Conservation (phyloP, 2,888 invertebrate genomes). For the Sphinx pinastri region DNA sequence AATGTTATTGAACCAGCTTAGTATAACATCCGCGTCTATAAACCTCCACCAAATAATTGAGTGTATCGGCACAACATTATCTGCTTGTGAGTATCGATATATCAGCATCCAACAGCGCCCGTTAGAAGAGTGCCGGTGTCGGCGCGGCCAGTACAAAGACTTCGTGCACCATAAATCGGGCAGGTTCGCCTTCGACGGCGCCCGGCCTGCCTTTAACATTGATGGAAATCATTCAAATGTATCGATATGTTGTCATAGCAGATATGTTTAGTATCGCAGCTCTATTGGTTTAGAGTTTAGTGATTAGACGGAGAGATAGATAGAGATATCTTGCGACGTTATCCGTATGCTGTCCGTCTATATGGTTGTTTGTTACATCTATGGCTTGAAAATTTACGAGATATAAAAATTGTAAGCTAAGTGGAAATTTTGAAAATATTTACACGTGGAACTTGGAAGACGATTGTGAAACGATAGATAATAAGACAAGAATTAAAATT, state of each 20-base stretch:
- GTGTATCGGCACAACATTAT: slow-evolving; percentile 39
- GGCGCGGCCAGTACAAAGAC: slow-evolving; percentile 68
- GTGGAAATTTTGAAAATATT: too few species aligned
- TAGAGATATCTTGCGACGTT: too few species aligned
- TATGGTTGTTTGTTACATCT: too few species aligned
- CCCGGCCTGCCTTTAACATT: slow-evolving; percentile 7
- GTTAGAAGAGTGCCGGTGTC: slow-evolving; percentile 62
- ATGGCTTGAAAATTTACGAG: too few species aligned
- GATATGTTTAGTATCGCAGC: slow-evolving; percentile 2
- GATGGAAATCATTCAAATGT: slow-evolving; percentile 23
- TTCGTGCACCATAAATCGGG: slow-evolving; percentile 75
- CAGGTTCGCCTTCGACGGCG: slow-evolving; percentile 55
- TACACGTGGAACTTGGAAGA: too few species aligned
- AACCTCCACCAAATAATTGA: slow-evolving; percentile 29
- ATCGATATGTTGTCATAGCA: slow-evolving; percentile 17
- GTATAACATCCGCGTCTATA: neutral
- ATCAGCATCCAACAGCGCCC: slow-evolving; percentile 52
- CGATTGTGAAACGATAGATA: too few species aligned
- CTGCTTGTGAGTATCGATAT: slow-evolving; percentile 47
- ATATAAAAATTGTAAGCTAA: too few species aligned
- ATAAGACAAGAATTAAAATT: too few species aligned
- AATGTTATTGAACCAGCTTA: neutral
- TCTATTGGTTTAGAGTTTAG: neutral
- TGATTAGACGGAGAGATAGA: too few species aligned
- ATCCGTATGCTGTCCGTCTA: too few species aligned